Evolutionary conservation across 2,113 vertebrate species (phyloP).

Genomic region (Chaetops frenatus): DNA sequence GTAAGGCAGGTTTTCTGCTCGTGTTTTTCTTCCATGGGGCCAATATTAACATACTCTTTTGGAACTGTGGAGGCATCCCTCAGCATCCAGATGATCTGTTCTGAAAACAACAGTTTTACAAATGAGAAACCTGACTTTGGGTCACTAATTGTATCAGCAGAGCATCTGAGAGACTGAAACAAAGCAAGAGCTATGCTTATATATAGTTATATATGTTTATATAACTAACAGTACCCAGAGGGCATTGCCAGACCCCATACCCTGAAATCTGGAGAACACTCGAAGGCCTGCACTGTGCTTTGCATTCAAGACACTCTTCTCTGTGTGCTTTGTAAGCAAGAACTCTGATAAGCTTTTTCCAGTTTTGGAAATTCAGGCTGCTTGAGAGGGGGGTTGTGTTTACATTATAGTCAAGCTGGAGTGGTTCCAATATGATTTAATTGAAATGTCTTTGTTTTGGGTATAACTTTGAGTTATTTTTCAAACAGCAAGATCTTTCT

Average conservation of each 20-base stretch:
- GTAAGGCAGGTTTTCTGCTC: not conserved
- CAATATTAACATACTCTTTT: not conserved
- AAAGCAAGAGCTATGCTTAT: not conserved
- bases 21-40: not conserved
- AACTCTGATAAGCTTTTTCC: constrained; percentile 49
- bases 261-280: not conserved
- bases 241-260: not conserved
- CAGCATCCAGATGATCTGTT: not conserved
- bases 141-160: constrained; percentile 1
- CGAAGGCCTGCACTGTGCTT: constrained; percentile 17
- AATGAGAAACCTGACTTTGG: not conserved
- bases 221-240: not conserved
- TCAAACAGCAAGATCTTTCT: constrained; percentile 26
- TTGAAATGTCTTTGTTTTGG: constrained; percentile 56
- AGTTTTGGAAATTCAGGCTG: constrained; percentile 50
- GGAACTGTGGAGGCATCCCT: not conserved
- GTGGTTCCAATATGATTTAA: constrained; percentile 28
- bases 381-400: constrained; percentile 20
- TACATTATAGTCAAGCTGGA: constrained; percentile 45
- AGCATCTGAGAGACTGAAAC: not conserved
- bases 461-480: constrained; percentile 54
- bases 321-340: constrained; percentile 50
- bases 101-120: not conserved
- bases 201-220: no score
- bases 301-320: constrained; percentile 23